Percentiles rank a stretch among this genome's conserved stretches.
Evolutionary conservation across 1,140 invertebrate species (phyloP).

Genomic region (Drosophila nikananu): DNA sequence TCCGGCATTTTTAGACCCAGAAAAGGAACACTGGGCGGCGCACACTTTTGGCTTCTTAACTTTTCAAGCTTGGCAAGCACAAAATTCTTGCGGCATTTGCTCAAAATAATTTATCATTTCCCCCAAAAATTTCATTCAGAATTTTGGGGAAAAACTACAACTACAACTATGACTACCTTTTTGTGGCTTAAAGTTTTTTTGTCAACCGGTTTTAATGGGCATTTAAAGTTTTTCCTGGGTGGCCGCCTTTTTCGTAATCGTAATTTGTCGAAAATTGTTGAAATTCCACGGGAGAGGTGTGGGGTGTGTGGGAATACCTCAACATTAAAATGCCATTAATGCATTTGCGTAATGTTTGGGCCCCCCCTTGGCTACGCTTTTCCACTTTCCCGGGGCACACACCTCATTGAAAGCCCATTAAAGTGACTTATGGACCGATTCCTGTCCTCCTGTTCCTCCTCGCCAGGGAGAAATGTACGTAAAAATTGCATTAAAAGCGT

Average conservation of each 20-base stretch:
- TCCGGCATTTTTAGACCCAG: constrained; percentile 53
- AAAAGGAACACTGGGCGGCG: constrained; percentile 23
- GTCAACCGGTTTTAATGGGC: constrained; percentile 50
- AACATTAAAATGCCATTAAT: constrained; percentile 83
- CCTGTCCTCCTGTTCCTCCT: constrained; percentile 26
- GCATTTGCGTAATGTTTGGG: constrained; percentile 79
- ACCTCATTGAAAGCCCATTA: constrained; percentile 83
- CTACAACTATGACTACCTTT: constrained; percentile 56
- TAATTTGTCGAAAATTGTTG: constrained; percentile 65
- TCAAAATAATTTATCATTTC: constrained; percentile 82
- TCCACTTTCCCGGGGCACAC: constrained; percentile 34
- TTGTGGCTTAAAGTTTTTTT: constrained; percentile 70
- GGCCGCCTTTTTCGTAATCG: constrained; percentile 17
- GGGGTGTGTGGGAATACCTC: constrained; percentile 61
- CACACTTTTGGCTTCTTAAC: constrained; percentile 63
- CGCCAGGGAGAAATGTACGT: constrained; percentile 38
- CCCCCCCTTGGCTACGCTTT: constrained; percentile 36
- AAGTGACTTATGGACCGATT: constrained; percentile 77
- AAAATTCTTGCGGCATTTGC: constrained; percentile 79
- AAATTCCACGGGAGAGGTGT: constrained; percentile 27
- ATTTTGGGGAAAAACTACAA: constrained; percentile 20
- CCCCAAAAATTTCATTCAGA: constrained; percentile 37
- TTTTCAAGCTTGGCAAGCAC: constrained; percentile 63
- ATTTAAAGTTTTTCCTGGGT: constrained; percentile 60
- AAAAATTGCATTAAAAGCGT: constrained; percentile 81